Conservation (phyloP, 2,888 invertebrate species). For the Mythimna vitellina region DNA sequence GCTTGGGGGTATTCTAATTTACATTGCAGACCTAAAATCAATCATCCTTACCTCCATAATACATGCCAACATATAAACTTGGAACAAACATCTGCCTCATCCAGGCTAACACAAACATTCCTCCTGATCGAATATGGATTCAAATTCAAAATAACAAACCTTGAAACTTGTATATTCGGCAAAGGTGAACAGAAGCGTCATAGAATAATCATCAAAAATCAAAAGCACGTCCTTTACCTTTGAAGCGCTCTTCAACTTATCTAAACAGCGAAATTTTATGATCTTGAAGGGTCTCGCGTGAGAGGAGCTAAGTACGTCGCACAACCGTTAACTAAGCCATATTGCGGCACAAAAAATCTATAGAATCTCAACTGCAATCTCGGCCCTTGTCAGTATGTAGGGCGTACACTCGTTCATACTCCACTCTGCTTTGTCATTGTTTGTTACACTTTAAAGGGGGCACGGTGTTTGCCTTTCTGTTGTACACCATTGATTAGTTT, state of each 20-base stretch:
- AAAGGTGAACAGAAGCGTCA: neutral
- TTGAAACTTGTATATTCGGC: neutral
- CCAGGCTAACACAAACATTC: conserved; percentile 9
- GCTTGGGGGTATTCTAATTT: neutral
- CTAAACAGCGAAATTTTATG: conserved; percentile 19
- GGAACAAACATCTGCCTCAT: conserved; percentile 5
- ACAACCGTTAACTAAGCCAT: conserved; percentile 45
- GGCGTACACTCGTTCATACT: conserved; percentile 55
- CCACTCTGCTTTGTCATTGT: conserved; percentile 56
- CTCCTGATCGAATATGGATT: conserved; percentile 8
- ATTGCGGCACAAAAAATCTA: conserved; percentile 64
- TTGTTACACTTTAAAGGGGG: conserved; percentile 46
- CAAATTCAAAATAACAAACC: conserved; percentile 6
- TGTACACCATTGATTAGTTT: conserved; percentile 36
- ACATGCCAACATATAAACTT: neutral
- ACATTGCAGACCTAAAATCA: neutral
- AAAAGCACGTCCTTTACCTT: neutral
- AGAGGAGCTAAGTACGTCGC: conserved; percentile 26
- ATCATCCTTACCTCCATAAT: neutral
- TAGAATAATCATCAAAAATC: conserved; percentile 5
- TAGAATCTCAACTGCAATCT: conserved; percentile 70
- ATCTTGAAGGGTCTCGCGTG: conserved; percentile 31
- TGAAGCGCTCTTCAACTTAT: conserved; percentile 13
- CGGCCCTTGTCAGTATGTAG: conserved; percentile 65
- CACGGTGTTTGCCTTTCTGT: conserved; percentile 36